These are phyloP conservation scores for Xenopus tropicalis DNA, from an alignment of 2,113 vertebrate genomes.

Conservation along the genomic window DNA sequence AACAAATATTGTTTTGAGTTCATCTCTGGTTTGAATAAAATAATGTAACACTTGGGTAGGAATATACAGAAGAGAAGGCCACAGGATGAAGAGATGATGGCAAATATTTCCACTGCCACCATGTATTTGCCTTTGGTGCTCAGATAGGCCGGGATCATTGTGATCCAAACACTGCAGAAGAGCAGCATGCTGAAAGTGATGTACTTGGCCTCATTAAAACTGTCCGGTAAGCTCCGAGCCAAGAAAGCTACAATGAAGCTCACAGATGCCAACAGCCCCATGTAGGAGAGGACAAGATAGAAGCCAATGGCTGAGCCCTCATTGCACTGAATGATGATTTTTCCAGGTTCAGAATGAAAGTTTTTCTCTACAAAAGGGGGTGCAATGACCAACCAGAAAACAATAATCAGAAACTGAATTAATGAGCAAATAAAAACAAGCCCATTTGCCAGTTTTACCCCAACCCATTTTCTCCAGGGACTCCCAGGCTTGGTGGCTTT, in stretches of 20 bases:
- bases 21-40: neutral
- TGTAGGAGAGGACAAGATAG: slow-evolving; percentile 18
- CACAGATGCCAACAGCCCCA: slow-evolving; percentile 12
- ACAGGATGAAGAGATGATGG: slow-evolving; percentile 13
- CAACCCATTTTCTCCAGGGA: slow-evolving; percentile 34
- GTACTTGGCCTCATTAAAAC: slow-evolving; percentile 29
- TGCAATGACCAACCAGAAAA: slow-evolving; percentile 8
- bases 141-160: slow-evolving; percentile 28
- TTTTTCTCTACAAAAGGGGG: slow-evolving; percentile 19
- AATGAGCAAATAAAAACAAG: slow-evolving; percentile 10
- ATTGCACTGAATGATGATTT: slow-evolving; percentile 20
- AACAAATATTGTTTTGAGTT: no score
- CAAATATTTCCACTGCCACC: slow-evolving; percentile 27
- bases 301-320: slow-evolving; percentile 13
- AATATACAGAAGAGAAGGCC: slow-evolving; percentile 23
- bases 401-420: slow-evolving; percentile 13
- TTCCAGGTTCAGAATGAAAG: neutral
- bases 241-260: slow-evolving; percentile 31
- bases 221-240: slow-evolving; percentile 16
- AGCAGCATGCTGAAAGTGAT: slow-evolving; percentile 38
- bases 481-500: slow-evolving; percentile 56
- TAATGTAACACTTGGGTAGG: slow-evolving; percentile 25
- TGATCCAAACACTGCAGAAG: slow-evolving; percentile 38
- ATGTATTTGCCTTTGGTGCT: slow-evolving; percentile 31
- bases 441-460: neutral